These are phyloP conservation scores for Sylvicola cinctus DNA, from an alignment of 2,888 invertebrate species.

Conservation along the genomic window DNA sequence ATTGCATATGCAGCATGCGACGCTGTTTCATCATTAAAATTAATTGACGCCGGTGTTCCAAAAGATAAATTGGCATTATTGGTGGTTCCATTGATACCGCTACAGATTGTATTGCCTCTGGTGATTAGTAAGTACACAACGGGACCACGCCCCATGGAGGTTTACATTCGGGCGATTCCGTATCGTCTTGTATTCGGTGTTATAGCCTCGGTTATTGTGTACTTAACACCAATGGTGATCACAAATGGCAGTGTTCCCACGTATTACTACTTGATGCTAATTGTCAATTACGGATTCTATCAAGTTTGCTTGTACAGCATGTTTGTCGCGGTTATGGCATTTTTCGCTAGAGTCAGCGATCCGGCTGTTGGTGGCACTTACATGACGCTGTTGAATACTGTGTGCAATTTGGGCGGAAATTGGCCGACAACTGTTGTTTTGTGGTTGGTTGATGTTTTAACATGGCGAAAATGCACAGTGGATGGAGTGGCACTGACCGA, in stretches of 20 bases:
- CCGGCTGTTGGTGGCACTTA: constrained; percentile 95
- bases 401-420: constrained; percentile 91
- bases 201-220: constrained; percentile 65
- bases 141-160: constrained; percentile 71
- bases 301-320: constrained; percentile 90
- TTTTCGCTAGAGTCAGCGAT: constrained; percentile 93
- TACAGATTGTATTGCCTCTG: constrained; percentile 83
- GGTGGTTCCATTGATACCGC: constrained; percentile 80
- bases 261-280: constrained; percentile 55
- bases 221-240: constrained; percentile 58
- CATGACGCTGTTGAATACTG: constrained; percentile 94
- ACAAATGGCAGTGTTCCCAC: constrained; percentile 37
- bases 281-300: constrained; percentile 70
- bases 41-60: constrained; percentile 91
- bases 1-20: constrained; percentile 90
- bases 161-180: constrained; percentile 79
- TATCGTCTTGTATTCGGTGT: constrained; percentile 70
- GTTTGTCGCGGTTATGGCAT: constrained; percentile 96
- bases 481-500: constrained; percentile 13
- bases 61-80: constrained; percentile 85
- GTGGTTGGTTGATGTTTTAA: constrained; percentile 78
- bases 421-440: constrained; percentile 88
- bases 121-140: constrained; percentile 53
- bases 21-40: constrained; percentile 80
- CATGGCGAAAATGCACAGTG: constrained; percentile 48